These are phyloP conservation scores for Syrphus vitripennis DNA, from an alignment of 2,888 invertebrate species.

Conservation along the genomic window DNA sequence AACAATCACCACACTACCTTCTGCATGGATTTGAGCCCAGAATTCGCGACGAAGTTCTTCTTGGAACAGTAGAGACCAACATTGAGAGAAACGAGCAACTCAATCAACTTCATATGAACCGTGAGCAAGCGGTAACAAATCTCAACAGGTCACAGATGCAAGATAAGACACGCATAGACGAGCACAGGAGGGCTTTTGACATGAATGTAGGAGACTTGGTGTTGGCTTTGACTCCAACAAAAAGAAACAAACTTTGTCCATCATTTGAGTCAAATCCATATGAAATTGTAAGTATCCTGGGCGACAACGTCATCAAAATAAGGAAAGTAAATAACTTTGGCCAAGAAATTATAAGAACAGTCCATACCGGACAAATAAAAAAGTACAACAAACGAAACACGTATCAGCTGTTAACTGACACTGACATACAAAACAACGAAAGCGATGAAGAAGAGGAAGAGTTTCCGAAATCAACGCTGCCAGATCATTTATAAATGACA, in stretches of 20 bases:
- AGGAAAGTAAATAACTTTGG: not conserved
- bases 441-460: not conserved
- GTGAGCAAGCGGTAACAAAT: no score
- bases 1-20: not conserved
- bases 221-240: not conserved
- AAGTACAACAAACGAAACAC: no score
- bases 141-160: no score
- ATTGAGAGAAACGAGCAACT: not conserved
- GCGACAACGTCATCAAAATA: not conserved
- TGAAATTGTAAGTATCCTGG: not conserved
- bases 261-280: not conserved
- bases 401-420: not conserved
- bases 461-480: not conserved
- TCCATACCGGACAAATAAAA: no score
- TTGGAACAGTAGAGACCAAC: not conserved
- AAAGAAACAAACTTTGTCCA: not conserved
- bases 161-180: no score
- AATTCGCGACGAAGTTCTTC: not conserved
- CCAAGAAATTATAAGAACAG: no score
- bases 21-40: not conserved
- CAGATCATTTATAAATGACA: not conserved
- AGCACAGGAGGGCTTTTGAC: no score
- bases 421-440: not conserved
- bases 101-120: no score
- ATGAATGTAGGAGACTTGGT: no score